phyloP scores from a whole-genome alignment of 1,140 invertebrate genomes.

The Drosophila persimilis region DNA sequence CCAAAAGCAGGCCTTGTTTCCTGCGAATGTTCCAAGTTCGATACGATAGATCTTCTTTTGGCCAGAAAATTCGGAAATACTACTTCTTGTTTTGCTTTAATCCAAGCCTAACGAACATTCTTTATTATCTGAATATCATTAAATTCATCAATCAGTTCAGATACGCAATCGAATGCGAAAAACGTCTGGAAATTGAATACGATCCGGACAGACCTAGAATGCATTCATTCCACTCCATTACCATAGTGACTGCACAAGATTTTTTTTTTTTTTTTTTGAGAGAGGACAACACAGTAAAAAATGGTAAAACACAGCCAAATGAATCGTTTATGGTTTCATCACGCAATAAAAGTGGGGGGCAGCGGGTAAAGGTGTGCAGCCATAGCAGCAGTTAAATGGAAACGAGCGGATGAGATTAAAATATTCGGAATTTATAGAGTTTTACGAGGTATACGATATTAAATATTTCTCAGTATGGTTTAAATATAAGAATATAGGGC shows the following conservation, averaged over 20 bases:
- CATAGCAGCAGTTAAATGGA: constrained; percentile 3
- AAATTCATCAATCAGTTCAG: constrained; percentile 7
- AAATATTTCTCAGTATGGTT: no score
- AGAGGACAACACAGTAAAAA: constrained; percentile 20
- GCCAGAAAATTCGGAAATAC: neutral
- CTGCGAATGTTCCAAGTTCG: no score
- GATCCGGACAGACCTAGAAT: neutral
- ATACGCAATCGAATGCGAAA: neutral
- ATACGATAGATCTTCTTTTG: no score
- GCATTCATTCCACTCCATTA: constrained; percentile 9
- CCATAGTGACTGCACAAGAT: constrained; percentile 28
- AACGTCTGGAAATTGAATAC: constrained; percentile 30
- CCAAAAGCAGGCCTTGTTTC: no score
- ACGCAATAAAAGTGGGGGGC: neutral
- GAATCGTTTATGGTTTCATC: constrained; percentile 18
- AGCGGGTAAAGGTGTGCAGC: neutral
- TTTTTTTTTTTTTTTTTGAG: constrained; percentile 1
- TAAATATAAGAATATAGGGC: no score
- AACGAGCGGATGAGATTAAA: neutral
- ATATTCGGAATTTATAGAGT: no score
- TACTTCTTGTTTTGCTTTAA: neutral
- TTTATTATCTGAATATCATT: no score
- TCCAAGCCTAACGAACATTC: neutral
- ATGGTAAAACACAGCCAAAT: constrained; percentile 35
- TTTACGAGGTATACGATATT: no score